Evolutionary conservation across 2,113 vertebrate genomes (phyloP), one percentile per base, ranked within the genome.

Genomic region (Prionailurus bengalensis): DNA sequence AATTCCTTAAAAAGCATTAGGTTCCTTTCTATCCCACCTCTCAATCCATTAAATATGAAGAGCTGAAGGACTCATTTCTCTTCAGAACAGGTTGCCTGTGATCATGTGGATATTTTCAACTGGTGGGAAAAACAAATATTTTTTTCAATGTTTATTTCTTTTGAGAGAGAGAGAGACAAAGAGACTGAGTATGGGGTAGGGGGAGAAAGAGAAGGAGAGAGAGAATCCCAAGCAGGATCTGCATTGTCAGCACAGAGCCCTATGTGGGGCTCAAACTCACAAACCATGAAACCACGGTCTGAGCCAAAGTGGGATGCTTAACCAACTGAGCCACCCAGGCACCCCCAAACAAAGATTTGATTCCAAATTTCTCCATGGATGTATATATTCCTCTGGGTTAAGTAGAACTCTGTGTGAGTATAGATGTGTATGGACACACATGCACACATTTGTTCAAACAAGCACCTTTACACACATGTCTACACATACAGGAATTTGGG

Each of bases 21-120:
- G 7, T 81, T 89, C 19, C 6, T 81, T 71, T 70, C 7, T 42
- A 27, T 7, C 3, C 21, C 9, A 36, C 1, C 16, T 51, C 13
- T 51, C 13, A 73, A 7, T 4, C n/a, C 11, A 3, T 16, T n/a
- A 31, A 23, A 39, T 0, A 65, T 17, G 4, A 5, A 36, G 16
- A 15, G 16, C 23, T 53, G 2, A 19, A 33, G 39, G 48, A 31
- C 15, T 31, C 13, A 6, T 36, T 88, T 42, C 33, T 53, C n/a
- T 15, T 88, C n/a, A 74, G 63, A 66, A 25, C 11, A n/a, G 3
- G 8, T 36, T 33, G 11, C 36, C 6, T n/a, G 0, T 73, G 23
- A 65, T 16, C 39, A 21, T 42, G 16, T 51, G 16, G 51, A 19
- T 21, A 17, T 53, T n/a, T 51, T 80, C 4, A 85, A 76, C 17